Percentiles rank a stretch among this genome's conserved stretches.
These are phyloP conservation scores for Rhea pennata DNA, from an alignment of 2,113 vertebrate species.

Conservation along the genomic window DNA sequence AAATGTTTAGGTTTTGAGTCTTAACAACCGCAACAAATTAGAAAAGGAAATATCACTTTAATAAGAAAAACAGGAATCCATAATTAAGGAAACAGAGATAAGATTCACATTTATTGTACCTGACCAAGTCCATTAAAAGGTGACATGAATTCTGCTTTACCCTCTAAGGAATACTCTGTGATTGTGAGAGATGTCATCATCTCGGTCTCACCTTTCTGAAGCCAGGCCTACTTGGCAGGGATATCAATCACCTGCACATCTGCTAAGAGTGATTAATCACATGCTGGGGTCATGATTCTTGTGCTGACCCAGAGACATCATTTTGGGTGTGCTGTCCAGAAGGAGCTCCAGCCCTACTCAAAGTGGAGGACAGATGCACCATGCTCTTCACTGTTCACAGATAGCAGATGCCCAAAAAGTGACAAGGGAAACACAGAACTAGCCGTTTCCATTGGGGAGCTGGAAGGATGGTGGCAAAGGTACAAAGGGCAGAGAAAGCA, in stretches of 20 bases:
- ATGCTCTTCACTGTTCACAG: neutral
- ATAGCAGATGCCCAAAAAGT: neutral
- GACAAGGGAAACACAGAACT: neutral
- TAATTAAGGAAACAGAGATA: neutral
- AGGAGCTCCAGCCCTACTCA: neutral
- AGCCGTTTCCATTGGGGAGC: neutral
- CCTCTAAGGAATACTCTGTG: neutral
- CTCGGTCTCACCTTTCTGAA: neutral
- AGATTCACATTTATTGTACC: neutral
- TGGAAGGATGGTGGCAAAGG: neutral
- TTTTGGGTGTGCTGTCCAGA: neutral
- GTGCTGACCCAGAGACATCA: neutral
- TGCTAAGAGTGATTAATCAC: neutral
- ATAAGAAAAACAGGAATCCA: neutral
- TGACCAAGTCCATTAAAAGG: neutral
- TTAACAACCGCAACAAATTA: neutral
- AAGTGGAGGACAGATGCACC: accelerated
- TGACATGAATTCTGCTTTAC: neutral
- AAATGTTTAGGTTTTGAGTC: neutral
- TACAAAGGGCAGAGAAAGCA: neutral
- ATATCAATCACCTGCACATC: neutral
- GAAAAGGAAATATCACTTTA: neutral
- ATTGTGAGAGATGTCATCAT: accelerated
- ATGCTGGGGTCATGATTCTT: neutral
- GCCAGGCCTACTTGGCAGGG: neutral